phyloP scores from a whole-genome alignment of 2,797 vertebrate genomes.

The Enteromius fasciolatus region DNA sequence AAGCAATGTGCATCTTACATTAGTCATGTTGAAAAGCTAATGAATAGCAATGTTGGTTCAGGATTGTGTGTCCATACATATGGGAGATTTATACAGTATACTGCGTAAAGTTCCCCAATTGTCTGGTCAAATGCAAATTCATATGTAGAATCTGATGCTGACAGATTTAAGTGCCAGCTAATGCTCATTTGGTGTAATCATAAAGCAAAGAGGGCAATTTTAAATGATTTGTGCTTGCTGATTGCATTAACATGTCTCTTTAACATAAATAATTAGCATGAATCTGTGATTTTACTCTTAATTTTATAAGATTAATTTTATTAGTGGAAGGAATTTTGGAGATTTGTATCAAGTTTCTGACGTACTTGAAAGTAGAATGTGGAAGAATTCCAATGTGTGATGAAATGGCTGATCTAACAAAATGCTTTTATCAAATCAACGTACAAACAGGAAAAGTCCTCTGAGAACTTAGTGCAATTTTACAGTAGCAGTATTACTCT shows the following conservation, averaged over 20 bases:
- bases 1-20: background rate
- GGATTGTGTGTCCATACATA: background rate
- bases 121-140: background rate
- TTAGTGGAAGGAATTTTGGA: background rate
- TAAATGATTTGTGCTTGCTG: background rate
- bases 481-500: background rate
- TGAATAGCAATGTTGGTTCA: background rate
- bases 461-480: background rate
- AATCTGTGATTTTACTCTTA: background rate
- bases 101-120: background rate
- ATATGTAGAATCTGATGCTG: background rate
- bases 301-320: background rate
- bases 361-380: conserved; percentile 13
- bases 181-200: background rate
- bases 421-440: background rate
- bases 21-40: background rate
- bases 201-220: background rate
- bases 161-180: background rate
- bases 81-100: background rate
- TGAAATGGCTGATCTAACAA: background rate
- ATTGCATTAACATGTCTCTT: background rate
- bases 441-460: background rate
- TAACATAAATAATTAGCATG: background rate
- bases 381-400: conserved; percentile 15
- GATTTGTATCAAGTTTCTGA: background rate